Conservation (phyloP, 2,888 invertebrate species). For the Ormyrus thymus region DNA sequence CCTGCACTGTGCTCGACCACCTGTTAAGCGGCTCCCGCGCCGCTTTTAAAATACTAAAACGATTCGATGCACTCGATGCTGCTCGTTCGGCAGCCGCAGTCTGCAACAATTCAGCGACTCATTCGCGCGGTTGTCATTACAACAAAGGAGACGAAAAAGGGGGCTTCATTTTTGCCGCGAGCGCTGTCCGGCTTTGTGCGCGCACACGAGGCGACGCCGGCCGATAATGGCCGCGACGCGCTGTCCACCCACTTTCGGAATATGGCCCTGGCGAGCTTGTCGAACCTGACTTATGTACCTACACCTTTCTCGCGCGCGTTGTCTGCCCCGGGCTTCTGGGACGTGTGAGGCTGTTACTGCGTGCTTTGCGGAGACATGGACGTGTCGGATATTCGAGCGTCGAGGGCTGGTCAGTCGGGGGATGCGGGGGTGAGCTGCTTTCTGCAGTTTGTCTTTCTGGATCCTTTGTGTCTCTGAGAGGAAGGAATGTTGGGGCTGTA, state of each 20-base stretch:
- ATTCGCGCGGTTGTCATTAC: too few relatives aligned
- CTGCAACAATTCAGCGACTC: too few relatives aligned
- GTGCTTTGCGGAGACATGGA: not conserved
- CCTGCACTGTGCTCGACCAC: not conserved
- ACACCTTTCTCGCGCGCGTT: not conserved
- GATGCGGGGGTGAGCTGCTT: too few relatives aligned
- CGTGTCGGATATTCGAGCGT: too few relatives aligned
- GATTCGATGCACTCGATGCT: constrained; percentile 1
- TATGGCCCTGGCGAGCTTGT: constrained; percentile 45
- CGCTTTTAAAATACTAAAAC: not conserved
- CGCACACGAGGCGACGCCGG: not conserved
- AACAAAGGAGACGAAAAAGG: not conserved
- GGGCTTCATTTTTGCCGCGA: not conserved
- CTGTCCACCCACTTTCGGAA: constrained; percentile 40
- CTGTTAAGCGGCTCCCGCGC: not conserved
- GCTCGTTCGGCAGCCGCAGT: too few relatives aligned
- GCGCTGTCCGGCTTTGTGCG: not conserved
- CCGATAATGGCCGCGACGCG: constrained; percentile 44
- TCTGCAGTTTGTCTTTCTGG: too few relatives aligned
- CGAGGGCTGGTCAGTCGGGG: too few relatives aligned
- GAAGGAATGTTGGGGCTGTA: too few relatives aligned
- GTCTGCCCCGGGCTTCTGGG: not conserved
- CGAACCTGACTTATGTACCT: constrained; percentile 51
- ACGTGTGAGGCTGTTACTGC: not conserved
- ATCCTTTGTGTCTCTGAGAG: too few relatives aligned